Conservation (phyloP, 1,140 invertebrate genomes). For the Argopecten irradians region DNA sequence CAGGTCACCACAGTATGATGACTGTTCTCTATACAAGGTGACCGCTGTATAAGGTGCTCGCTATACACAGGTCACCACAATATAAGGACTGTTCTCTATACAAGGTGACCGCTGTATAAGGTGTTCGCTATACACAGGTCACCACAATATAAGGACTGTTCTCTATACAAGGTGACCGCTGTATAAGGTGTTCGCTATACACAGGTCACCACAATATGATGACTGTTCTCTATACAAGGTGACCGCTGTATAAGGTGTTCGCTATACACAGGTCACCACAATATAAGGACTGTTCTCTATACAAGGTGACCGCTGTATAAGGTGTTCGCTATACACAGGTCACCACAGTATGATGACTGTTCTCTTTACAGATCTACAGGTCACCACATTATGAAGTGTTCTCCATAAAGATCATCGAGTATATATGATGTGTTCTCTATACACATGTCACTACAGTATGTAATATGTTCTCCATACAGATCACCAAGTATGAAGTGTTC, state of each 20-base stretch:
- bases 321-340: background rate
- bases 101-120: too few relatives aligned
- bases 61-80: background rate
- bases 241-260: background rate
- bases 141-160: too few relatives aligned
- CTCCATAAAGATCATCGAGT: background rate
- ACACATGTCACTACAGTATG: background rate
- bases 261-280: background rate
- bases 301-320: background rate
- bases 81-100: too few relatives aligned
- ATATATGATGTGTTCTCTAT: background rate
- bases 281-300: background rate
- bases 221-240: too few relatives aligned
- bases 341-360: background rate
- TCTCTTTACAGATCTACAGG: background rate
- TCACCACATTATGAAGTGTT: background rate
- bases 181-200: too few relatives aligned
- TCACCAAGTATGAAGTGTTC: too few relatives aligned
- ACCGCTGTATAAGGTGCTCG: too few relatives aligned
- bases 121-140: too few relatives aligned
- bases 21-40: too few relatives aligned
- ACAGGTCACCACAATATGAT: too few relatives aligned
- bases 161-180: too few relatives aligned
- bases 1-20: background rate
- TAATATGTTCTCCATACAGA: too few relatives aligned